Percentiles rank a stretch among this genome's conserved stretches.
Evolutionary conservation across 1,140 invertebrate species (phyloP).

Genomic region (Lordiphosa mommai): DNA sequence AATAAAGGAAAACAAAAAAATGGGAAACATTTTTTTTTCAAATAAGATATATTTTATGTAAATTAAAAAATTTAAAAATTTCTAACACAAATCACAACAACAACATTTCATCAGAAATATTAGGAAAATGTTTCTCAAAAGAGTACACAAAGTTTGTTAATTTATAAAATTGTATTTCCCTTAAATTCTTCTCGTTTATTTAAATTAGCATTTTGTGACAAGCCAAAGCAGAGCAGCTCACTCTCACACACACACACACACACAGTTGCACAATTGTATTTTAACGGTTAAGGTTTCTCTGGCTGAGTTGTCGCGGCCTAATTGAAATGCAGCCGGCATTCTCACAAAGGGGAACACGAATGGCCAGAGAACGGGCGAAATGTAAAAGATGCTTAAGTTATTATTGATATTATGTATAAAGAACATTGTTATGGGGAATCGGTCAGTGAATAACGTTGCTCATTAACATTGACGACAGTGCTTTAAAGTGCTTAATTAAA

Average conservation of each 20-base stretch:
- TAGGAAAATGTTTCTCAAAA: too few species aligned
- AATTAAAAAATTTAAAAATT: too few species aligned
- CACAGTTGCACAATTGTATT: conserved; percentile 23
- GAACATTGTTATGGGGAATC: conserved; percentile 28
- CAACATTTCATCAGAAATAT: too few species aligned
- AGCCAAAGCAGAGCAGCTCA: conserved; percentile 40
- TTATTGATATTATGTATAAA: conserved; percentile 51
- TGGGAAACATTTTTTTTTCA: too few species aligned
- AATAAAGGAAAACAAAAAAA: too few species aligned
- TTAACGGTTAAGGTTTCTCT: conserved; percentile 47
- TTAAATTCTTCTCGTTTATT: conserved; percentile 36
- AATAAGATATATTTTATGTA: too few species aligned
- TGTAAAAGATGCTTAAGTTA: conserved; percentile 51
- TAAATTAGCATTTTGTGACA: conserved; percentile 45
- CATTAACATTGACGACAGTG: conserved; percentile 8
- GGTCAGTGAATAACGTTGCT: conserved; percentile 20
- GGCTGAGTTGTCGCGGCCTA: conserved; percentile 9
- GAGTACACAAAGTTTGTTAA: conserved; percentile 7
- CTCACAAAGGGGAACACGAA: conserved; percentile 14
- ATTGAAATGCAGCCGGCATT: conserved; percentile 53
- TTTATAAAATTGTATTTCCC: not conserved
- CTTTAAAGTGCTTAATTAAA: conserved; percentile 41
- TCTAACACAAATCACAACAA: too few species aligned
- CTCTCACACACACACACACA: conserved; percentile 14
- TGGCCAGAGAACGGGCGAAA: conserved; percentile 4